A percentile compares a stretch with the other conserved stretches of the same genome.
These are phyloP conservation scores for Megaustenia siamemsis DNA, from an alignment of 2,888 invertebrate genomes.

Conservation along the genomic window DNA sequence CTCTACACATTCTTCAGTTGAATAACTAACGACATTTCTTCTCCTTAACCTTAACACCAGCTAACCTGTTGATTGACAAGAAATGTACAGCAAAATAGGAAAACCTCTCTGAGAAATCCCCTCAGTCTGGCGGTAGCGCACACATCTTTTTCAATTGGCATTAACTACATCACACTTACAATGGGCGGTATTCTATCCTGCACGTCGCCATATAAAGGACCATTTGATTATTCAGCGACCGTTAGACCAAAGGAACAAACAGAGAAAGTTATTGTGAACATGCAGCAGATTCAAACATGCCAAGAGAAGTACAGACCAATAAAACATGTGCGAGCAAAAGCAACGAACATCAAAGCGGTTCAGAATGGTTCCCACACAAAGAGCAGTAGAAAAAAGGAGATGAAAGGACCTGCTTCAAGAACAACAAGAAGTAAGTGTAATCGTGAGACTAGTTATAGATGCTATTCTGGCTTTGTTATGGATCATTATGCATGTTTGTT, in stretches of 20 bases:
- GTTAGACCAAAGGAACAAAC: neutral
- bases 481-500: too few species aligned
- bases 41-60: too few species aligned
- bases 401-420: neutral
- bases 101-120: too few species aligned
- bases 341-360: neutral
- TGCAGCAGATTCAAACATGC: neutral
- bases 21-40: too few species aligned
- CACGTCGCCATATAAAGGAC: constrained; percentile 19
- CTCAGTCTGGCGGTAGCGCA: too few species aligned
- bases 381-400: neutral
- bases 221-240: constrained; percentile 30
- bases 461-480: too few species aligned
- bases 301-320: neutral
- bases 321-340: neutral
- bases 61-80: neutral
- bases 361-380: neutral
- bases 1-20: too few species aligned
- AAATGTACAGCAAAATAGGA: neutral
- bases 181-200: constrained; percentile 39
- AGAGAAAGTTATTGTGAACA: neutral
- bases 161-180: neutral
- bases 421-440: constrained; percentile 9
- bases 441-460: too few species aligned
- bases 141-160: neutral